Evolutionary conservation across 2,113 vertebrate species (phyloP), one percentile per base, ranked within the genome.

Genomic region (Nannobrachium achirus): DNA sequence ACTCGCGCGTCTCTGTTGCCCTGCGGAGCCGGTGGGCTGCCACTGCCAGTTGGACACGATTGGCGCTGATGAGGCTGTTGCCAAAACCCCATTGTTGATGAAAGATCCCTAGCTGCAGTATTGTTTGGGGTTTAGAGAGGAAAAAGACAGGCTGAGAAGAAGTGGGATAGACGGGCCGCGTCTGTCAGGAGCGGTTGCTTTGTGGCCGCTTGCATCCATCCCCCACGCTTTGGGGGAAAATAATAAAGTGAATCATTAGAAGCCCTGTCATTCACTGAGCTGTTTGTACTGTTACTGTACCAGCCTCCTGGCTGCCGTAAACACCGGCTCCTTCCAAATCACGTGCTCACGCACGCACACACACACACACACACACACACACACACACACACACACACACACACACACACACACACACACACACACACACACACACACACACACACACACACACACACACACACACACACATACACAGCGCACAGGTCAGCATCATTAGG

Each of bases 221-320:
- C 1, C 25, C 75, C 1, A 57, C 39, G 76, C 89, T 82, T 89
- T 76, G 79, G 87, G 89, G 87, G n/a, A n/a, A 90, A 87, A 90
- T 85, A 91, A 90, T 91, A 91, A 90, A 91, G 80, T 87, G 84
- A 79, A 89, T 91, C 87, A 91, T 90, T 91, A 91, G 84, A 86
- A 88, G 83, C 80, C 84, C 86, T 90, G 88, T 87, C 88, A 90
- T 84, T 90, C 87, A 89, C 71, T 48, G 49, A n/a, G 80, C 78
- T 83, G 79, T 88, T 85, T 80, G 82, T 66, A 33, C 25, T 4
- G 25, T 33, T 33, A 33, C 25, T 33, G 25, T 33, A 77, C 50
- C 64, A 70, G 79, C 79, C 25, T 6, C 49, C 56, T 8, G 64
- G 58, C 71, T 62, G 63, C 73, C 78, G 86, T 58, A 76, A 84